phyloP scores from a whole-genome alignment of 2,113 vertebrate species.

The Tenrec ecaudatus region DNA sequence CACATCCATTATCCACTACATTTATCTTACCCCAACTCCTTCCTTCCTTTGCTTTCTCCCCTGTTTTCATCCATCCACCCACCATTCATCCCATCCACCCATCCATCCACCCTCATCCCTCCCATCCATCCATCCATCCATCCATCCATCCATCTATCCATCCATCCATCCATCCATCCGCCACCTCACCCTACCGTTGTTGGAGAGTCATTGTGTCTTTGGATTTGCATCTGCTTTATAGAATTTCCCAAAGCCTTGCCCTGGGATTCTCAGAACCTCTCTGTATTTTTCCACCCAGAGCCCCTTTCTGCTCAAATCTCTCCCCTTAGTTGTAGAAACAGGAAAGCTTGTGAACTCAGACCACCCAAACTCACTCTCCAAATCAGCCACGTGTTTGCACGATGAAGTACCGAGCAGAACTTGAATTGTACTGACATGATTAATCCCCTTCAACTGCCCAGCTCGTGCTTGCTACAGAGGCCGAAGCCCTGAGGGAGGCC shows the following conservation, averaged over 20 bases:
- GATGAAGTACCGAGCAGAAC: conserved; percentile 24
- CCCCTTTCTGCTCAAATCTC: neutral
- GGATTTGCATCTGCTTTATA: too few relatives aligned
- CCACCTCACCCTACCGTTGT: neutral
- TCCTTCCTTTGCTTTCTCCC: too few relatives aligned
- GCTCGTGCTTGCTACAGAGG: neutral
- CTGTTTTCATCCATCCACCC: too few relatives aligned
- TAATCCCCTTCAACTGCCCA: conserved; percentile 43
- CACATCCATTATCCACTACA: neutral
- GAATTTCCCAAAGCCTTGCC: neutral
- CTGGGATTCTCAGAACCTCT: neutral
- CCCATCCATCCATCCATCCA: too few relatives aligned
- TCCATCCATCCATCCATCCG: too few relatives aligned
- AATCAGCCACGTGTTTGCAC: neutral
- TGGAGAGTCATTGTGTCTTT: neutral
- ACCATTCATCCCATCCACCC: too few relatives aligned
- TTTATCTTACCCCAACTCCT: neutral
- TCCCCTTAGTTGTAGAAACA: too few relatives aligned
- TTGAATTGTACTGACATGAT: conserved; percentile 55
- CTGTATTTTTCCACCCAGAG: too few relatives aligned
- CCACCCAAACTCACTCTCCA: neutral
- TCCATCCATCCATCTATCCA: too few relatives aligned
- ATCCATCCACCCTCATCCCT: too few relatives aligned
- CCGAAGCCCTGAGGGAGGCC: neutral
- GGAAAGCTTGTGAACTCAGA: neutral